These are phyloP conservation scores for Parthenolecanium corni DNA, from an alignment of 2,888 invertebrate species.

Conservation along the genomic window DNA sequence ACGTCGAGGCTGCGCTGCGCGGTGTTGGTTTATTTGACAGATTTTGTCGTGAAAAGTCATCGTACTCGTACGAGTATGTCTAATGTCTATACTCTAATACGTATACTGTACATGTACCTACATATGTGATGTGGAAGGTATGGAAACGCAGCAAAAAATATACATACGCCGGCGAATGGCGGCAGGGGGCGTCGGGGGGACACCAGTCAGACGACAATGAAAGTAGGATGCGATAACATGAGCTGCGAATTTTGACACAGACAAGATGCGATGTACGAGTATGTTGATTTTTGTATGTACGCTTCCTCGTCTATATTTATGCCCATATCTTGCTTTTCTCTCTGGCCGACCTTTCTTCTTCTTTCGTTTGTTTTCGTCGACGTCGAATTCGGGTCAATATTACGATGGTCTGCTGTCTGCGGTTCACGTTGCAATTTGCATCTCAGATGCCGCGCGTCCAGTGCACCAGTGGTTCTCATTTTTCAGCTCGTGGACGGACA, in stretches of 20 bases:
- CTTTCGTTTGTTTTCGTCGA: background rate
- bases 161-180: too few species aligned
- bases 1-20: background rate
- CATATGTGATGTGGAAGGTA: too few species aligned
- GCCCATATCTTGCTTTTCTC: too few species aligned
- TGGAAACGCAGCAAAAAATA: too few species aligned
- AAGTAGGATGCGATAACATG: conserved; percentile 21
- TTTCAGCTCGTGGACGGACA: too few species aligned
- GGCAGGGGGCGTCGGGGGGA: background rate
- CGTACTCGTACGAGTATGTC: too few species aligned
- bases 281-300: too few species aligned
- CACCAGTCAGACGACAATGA: conserved; percentile 12
- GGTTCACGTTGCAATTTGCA: background rate
- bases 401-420: conserved; percentile 8
- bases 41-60: background rate
- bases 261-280: too few species aligned
- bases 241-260: conserved; percentile 7
- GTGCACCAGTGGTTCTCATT: too few species aligned
- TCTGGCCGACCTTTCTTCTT: background rate
- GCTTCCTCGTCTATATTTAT: too few species aligned
- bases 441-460: background rate
- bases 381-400: conserved; percentile 15
- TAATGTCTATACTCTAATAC: too few species aligned
- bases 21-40: background rate
- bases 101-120: too few species aligned